phyloP scores from a whole-genome alignment of 2,113 vertebrate species.

The Lasiurus cinereus region DNA sequence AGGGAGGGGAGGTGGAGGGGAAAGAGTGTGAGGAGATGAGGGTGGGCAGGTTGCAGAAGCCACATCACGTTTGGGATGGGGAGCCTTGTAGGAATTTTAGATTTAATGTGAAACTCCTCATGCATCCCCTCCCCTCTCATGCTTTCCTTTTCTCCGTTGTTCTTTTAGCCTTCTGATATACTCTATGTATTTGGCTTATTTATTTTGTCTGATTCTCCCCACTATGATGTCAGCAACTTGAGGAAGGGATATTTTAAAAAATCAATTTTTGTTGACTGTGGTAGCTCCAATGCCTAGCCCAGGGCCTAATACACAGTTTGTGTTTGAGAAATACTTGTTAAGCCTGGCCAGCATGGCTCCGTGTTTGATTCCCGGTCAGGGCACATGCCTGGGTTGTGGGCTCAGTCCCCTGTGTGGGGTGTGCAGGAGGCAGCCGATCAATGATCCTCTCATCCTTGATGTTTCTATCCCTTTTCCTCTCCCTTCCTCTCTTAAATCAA shows the following conservation, averaged over 20 bases:
- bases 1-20: accelerated
- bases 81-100: neutral
- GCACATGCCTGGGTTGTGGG: too few relatives aligned
- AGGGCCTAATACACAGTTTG: neutral
- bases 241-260: neutral
- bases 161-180: neutral
- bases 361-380: too few relatives aligned
- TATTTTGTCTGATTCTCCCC: neutral
- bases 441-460: too few relatives aligned
- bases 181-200: neutral
- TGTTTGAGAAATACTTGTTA: neutral
- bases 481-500: too few relatives aligned
- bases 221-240: neutral
- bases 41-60: neutral
- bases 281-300: neutral
- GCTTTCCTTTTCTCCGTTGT: neutral
- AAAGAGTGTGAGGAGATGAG: neutral
- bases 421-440: too few relatives aligned
- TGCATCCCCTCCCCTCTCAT: neutral
- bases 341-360: too few relatives aligned
- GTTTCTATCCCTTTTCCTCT: too few relatives aligned
- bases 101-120: neutral
- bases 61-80: too few relatives aligned
- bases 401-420: too few relatives aligned
- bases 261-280: neutral